Evolutionary conservation across 2,888 invertebrate species (phyloP).

Genomic region (Lycophotia porphyrea): DNA sequence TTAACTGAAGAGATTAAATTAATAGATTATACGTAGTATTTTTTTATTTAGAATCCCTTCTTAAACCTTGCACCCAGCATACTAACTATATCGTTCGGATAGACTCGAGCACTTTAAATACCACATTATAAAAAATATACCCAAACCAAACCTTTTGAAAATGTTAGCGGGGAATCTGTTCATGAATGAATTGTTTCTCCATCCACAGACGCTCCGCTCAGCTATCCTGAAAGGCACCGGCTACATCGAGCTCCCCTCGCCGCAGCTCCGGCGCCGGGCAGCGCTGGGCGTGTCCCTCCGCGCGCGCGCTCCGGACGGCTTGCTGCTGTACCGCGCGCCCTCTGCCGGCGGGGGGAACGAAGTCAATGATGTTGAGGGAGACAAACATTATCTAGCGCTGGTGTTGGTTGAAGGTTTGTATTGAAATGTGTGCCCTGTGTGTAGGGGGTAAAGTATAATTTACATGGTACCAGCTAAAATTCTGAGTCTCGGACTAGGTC

Average conservation of each 20-base stretch:
- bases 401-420: conserved; percentile 78
- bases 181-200: neutral
- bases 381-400: conserved; percentile 80
- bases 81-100: too few species aligned
- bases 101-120: too few species aligned
- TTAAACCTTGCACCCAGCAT: too few species aligned
- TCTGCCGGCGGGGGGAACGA: conserved; percentile 73
- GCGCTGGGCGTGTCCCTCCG: conserved; percentile 94
- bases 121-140: too few species aligned
- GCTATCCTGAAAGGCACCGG: conserved; percentile 95
- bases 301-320: conserved; percentile 91
- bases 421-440: neutral
- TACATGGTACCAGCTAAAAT: too few species aligned
- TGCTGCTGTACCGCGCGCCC: conserved; percentile 93
- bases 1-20: too few species aligned
- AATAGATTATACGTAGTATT: too few species aligned
- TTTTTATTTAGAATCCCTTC: too few species aligned
- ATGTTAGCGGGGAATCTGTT: too few species aligned
- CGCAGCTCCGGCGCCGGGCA: conserved; percentile 92
- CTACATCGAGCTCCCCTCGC: conserved; percentile 93
- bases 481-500: too few species aligned
- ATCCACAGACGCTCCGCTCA: conserved; percentile 90
- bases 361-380: conserved; percentile 76
- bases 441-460: too few species aligned
- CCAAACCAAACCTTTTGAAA: too few species aligned